These are phyloP conservation scores for Conus canariensis DNA, from an alignment of 2,888 invertebrate genomes.

Conservation along the genomic window DNA sequence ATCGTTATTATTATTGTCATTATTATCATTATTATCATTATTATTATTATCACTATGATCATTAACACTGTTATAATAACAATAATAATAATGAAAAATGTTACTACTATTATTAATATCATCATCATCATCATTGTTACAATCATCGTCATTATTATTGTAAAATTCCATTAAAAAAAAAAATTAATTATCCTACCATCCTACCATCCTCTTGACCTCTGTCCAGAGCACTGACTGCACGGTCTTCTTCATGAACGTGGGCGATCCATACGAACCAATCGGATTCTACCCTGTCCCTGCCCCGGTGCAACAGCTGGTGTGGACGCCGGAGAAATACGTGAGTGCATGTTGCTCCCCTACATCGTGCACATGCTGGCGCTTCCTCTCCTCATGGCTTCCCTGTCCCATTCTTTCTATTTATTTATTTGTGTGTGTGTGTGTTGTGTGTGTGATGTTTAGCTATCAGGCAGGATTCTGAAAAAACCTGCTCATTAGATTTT, in stretches of 20 bases:
- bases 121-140: neutral
- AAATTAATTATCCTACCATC: neutral
- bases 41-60: neutral
- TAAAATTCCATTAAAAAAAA: too few relatives aligned
- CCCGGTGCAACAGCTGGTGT: slow-evolving; percentile 72
- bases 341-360: slow-evolving; percentile 51
- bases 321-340: slow-evolving; percentile 77
- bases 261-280: slow-evolving; percentile 74
- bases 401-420: too few relatives aligned
- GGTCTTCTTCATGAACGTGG: slow-evolving; percentile 77
- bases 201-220: neutral
- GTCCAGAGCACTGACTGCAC: slow-evolving; percentile 74
- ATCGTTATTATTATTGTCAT: too few relatives aligned
- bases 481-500: too few relatives aligned
- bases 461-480: too few relatives aligned
- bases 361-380: neutral
- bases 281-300: slow-evolving; percentile 76
- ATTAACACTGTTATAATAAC: neutral
- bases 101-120: neutral
- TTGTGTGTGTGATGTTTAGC: neutral
- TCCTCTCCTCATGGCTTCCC: neutral
- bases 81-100: neutral
- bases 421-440: neutral
- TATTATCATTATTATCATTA: neutral
- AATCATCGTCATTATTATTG: too few relatives aligned